Percentiles rank a stretch among this genome's conserved stretches.
These are phyloP conservation scores for Dorcus hopei DNA, from an alignment of 2,888 invertebrate species.

Conservation along the genomic window DNA sequence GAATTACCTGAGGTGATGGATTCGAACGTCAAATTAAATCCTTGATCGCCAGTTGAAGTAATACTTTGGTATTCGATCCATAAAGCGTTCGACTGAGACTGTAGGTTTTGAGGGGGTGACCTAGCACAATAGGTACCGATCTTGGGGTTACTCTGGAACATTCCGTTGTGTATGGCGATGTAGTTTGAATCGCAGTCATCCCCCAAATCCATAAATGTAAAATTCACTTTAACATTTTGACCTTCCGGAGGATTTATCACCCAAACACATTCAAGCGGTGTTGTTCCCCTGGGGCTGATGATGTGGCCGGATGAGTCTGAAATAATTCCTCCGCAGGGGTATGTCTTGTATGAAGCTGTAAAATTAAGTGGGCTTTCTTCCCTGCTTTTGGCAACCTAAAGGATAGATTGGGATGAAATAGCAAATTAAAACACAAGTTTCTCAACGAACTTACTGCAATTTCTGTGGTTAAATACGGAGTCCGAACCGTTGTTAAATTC, in stretches of 20 bases:
- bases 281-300: constrained; percentile 11
- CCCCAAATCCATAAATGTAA: constrained; percentile 55
- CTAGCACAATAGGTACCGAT: constrained; percentile 64
- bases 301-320: constrained; percentile 49
- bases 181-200: constrained; percentile 57
- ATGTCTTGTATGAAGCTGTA: constrained; percentile 58
- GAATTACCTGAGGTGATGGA: constrained; percentile 28
- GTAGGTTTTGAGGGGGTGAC: constrained; percentile 49
- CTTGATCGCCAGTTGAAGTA: constrained; percentile 39
- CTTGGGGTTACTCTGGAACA: constrained; percentile 48
- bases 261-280: constrained; percentile 25
- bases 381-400: not conserved
- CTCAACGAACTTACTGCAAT: not conserved
- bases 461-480: not conserved
- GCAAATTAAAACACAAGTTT: no score
- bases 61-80: constrained; percentile 70
- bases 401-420: no score
- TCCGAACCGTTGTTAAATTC: not conserved
- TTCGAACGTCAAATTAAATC: constrained; percentile 36
- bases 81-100: constrained; percentile 53
- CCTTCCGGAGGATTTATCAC: constrained; percentile 29
- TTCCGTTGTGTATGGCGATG: constrained; percentile 55
- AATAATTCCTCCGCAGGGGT: constrained; percentile 68
- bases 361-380: constrained; percentile 44
- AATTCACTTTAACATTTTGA: constrained; percentile 46